Percentiles rank a stretch among this genome's conserved stretches.
Evolutionary conservation across 2,888 invertebrate species (phyloP).

Genomic region (Harpalus rubripes): DNA sequence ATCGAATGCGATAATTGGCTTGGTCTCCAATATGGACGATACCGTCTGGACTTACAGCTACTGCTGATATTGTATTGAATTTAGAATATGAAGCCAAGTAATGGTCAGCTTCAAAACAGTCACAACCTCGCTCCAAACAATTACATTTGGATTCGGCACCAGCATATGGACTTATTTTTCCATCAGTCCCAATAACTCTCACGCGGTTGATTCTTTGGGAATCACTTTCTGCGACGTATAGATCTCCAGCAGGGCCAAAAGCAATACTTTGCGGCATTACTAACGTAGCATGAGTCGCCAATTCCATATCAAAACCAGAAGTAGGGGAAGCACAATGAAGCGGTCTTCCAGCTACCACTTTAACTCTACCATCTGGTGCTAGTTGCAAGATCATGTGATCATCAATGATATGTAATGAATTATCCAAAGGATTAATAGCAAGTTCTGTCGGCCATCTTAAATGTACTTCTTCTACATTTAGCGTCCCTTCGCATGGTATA

Average conservation of each 20-base stretch:
- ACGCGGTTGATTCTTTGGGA: conserved; percentile 96
- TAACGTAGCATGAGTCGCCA: conserved; percentile 94
- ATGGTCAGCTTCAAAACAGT: conserved; percentile 95
- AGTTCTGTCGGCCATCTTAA: conserved; percentile 97
- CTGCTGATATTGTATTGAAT: conserved; percentile 95
- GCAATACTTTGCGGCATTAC: conserved; percentile 97
- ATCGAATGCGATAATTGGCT: conserved; percentile 92
- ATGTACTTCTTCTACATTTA: conserved; percentile 95
- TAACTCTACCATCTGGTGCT: conserved; percentile 93
- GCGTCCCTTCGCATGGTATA: conserved; percentile 93
- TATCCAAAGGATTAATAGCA: conserved; percentile 95
- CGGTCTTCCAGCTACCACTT: conserved; percentile 95
- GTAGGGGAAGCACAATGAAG: conserved; percentile 93
- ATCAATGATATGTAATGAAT: conserved; percentile 96
- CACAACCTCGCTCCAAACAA: conserved; percentile 93
- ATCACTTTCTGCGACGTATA: conserved; percentile 97
- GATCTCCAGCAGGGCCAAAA: conserved; percentile 93
- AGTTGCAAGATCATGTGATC: conserved; percentile 96
- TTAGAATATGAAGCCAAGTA: conserved; percentile 95
- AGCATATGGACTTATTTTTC: conserved; percentile 94
- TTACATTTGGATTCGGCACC: conserved; percentile 97
- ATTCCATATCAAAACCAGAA: conserved; percentile 88
- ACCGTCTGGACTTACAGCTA: conserved; percentile 96
- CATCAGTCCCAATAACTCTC: conserved; percentile 94
- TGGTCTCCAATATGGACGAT: conserved; percentile 97